These are phyloP conservation scores for Micropoecilia bifurca DNA, from an alignment of 2,797 vertebrate genomes.

Conservation along the genomic window DNA sequence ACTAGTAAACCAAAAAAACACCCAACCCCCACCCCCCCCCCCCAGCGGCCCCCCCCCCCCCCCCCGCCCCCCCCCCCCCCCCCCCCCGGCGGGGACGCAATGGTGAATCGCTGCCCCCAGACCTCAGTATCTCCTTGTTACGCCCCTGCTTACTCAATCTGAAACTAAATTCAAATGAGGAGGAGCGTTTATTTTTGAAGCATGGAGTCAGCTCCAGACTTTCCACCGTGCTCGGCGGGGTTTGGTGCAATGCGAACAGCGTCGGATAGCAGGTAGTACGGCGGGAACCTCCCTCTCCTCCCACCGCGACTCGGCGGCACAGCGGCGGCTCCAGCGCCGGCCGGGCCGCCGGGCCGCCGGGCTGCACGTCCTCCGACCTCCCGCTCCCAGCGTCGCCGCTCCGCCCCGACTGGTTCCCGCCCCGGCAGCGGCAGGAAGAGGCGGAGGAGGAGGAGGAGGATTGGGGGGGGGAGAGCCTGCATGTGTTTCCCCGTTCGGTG, in stretches of 20 bases:
- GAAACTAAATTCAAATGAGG: background rate
- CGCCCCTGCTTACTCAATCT: background rate
- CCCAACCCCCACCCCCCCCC: too few species aligned
- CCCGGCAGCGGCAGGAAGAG: constrained; percentile 10
- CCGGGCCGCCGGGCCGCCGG: constrained; percentile 20
- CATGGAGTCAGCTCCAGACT: constrained; percentile 12
- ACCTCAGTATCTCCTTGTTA: background rate
- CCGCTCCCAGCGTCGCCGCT: constrained; percentile 38
- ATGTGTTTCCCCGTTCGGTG: constrained; percentile 52
- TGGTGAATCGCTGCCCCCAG: background rate
- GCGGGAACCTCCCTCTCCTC: constrained; percentile 64
- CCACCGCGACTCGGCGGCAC: constrained; percentile 41
- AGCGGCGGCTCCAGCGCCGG: constrained; percentile 42
- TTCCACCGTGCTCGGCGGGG: constrained; percentile 18
- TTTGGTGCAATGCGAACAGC: constrained; percentile 80
- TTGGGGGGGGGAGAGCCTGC: constrained; percentile 38
- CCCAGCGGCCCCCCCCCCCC: too few species aligned
- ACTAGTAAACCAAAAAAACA: too few species aligned
- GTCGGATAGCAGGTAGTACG: constrained; percentile 50
- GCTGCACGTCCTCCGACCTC: constrained; percentile 8
- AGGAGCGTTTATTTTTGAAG: too few species aligned
- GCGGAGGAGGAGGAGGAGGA: background rate
- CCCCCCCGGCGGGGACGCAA: too few species aligned
- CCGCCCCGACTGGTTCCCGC: constrained; percentile 37
- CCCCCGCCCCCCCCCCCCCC: too few species aligned